A percentile compares a stretch with the other conserved stretches of the same genome.
Evolutionary conservation across 1,140 invertebrate genomes (phyloP).

Genomic region (Lepidurus packardi): DNA sequence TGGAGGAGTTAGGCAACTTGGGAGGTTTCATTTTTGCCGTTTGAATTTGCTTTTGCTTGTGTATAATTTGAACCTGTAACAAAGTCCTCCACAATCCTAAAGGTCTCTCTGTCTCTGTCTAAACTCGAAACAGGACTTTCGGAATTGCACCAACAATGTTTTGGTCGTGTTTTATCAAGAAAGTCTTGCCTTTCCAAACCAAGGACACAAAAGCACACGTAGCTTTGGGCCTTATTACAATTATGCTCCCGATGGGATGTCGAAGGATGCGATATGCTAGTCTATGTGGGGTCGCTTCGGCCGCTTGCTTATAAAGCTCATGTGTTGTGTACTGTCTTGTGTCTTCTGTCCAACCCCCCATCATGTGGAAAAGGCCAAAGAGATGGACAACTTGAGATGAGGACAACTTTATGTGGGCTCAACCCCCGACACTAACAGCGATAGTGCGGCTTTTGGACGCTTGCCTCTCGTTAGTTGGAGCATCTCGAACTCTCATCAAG

Average conservation of each 20-base stretch:
- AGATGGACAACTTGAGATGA: slow-evolving; percentile 14
- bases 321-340: not conserved
- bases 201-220: not conserved
- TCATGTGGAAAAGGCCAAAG: not conserved
- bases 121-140: not conserved
- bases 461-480: not conserved
- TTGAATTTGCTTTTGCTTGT: not conserved
- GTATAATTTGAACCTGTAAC: not conserved
- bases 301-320: not conserved
- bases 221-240: slow-evolving; percentile 19
- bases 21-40: slow-evolving; percentile 15
- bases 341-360: not conserved
- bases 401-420: slow-evolving; percentile 21
- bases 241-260: slow-evolving; percentile 21
- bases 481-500: slow-evolving; percentile 14
- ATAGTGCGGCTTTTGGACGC: not conserved
- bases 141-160: slow-evolving; percentile 1
- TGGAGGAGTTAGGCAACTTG: slow-evolving; percentile 21
- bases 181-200: not conserved
- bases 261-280: slow-evolving; percentile 15
- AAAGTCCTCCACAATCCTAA: not conserved
- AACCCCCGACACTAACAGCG: slow-evolving; percentile 13
- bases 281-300: not conserved
- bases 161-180: not conserved
- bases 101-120: not conserved